A percentile compares a stretch with the other conserved stretches of the same genome.
phyloP scores from a whole-genome alignment of 2,797 vertebrate species.

The Cossypha heuglini region DNA sequence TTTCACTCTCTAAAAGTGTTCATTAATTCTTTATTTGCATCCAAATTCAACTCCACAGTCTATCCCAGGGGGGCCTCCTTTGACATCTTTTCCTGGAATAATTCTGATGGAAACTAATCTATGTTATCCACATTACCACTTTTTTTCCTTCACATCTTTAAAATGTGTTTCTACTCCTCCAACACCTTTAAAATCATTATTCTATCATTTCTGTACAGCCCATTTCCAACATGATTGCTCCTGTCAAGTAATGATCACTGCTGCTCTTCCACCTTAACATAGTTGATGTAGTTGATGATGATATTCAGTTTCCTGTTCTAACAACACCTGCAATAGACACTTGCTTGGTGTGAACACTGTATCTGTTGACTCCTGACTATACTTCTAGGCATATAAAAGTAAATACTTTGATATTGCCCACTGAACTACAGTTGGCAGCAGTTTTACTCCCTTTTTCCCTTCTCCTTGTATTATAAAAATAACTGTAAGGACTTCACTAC shows the following conservation, averaged over 20 bases:
- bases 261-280: not conserved
- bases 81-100: not conserved
- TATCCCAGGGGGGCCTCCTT: not conserved
- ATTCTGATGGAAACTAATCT: not conserved
- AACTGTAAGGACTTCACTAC: not conserved
- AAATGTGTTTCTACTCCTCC: not conserved
- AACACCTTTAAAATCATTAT: not conserved
- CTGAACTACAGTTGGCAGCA: not conserved
- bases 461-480: not conserved
- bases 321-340: not conserved
- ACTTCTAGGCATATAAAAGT: not conserved
- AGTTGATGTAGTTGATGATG: not conserved
- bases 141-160: not conserved
- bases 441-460: not conserved
- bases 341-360: not conserved
- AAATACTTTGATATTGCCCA: not conserved
- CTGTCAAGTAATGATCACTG: not conserved
- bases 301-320: not conserved
- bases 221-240: not conserved
- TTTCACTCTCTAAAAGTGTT: not conserved
- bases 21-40: constrained; percentile 4
- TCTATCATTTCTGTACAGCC: not conserved
- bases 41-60: not conserved
- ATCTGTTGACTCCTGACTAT: not conserved
- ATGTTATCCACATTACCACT: not conserved